Conservation (phyloP, 2,113 vertebrate genomes). For the Burhinus bistriatus region DNA sequence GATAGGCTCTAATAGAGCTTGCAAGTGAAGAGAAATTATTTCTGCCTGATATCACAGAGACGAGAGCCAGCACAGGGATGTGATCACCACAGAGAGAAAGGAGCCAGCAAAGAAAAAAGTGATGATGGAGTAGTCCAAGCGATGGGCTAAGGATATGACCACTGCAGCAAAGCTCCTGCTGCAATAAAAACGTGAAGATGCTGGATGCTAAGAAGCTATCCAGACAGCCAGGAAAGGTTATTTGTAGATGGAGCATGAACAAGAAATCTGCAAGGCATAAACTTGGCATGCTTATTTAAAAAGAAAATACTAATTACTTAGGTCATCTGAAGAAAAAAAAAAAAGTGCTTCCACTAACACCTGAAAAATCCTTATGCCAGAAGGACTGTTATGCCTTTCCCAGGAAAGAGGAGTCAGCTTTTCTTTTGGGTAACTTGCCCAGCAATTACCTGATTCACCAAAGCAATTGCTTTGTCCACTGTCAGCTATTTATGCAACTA, state of each 20-base stretch:
- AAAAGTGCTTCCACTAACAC: background rate
- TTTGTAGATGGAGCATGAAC: background rate
- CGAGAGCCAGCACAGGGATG: background rate
- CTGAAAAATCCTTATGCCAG: background rate
- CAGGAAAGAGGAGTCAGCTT: background rate
- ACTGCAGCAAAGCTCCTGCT: background rate
- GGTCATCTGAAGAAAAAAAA: background rate
- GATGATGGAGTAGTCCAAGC: background rate
- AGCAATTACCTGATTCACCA: background rate
- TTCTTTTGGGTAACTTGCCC: background rate
- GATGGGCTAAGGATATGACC: background rate
- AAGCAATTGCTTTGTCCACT: background rate
- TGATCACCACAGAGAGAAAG: background rate
- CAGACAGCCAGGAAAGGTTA: background rate
- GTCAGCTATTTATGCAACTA: background rate
- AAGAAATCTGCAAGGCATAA: background rate
- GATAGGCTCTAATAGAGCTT: background rate
- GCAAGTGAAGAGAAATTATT: conserved; percentile 18
- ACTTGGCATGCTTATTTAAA: background rate
- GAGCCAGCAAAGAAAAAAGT: background rate
- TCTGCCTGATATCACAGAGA: conserved; percentile 21
- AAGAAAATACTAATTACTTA: conserved; percentile 9
- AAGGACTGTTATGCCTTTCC: background rate
- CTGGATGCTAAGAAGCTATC: background rate
- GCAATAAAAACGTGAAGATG: background rate